Base-by-base conservation (phyloP, 2,888 invertebrate species). In the Lycaena phlaeas region DNA sequence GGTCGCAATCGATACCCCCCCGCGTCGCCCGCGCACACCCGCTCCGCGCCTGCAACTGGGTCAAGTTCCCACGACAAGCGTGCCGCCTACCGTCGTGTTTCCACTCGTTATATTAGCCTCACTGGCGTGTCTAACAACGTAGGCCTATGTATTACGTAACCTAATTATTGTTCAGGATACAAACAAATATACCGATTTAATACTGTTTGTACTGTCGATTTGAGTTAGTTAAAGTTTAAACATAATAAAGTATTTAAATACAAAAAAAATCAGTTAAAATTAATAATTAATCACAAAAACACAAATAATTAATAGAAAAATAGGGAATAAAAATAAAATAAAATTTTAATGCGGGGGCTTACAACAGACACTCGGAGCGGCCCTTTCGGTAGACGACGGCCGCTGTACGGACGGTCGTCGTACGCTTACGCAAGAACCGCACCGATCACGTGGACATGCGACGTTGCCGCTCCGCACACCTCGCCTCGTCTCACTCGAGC, bases 381-480 rank as follows among this genome's bases (percentile, higher is more conserved):
- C 48, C 46, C 15, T 26, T 22, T 27, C 31, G 40, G 17, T 38
- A 53, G 53, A 50, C 58, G 52, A 51, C 57, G 59, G 48, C 50
- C 44, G 51, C 58, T 61, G 62, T 61, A 56, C 57, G n/a, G 22
- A 22, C 34, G 68, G 68, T 72, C 64, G 69, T 67, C 68, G 73
- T 64, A 72, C 68, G 70, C 77, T 82, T 82, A 82, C 84, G 82
- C 79, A 82, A 82, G 78, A 76, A 64, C 68, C 73, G 71, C 70
- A 69, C 64, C 64, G 61, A 68, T 81, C 79, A 81, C 81, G 77
- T 81, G 78, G 75, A 64, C 64, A 57, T 47, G 81, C 77, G 66
- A 61, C 68, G 82, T 81, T 82, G 82, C 79, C 81, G 64, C 59
- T 64, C 62, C 59, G 75, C 56, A 53, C 60, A 48, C 51, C 49